Evolutionary conservation across 2,888 invertebrate species (phyloP).

Genomic region (Oscheius myriophilus): DNA sequence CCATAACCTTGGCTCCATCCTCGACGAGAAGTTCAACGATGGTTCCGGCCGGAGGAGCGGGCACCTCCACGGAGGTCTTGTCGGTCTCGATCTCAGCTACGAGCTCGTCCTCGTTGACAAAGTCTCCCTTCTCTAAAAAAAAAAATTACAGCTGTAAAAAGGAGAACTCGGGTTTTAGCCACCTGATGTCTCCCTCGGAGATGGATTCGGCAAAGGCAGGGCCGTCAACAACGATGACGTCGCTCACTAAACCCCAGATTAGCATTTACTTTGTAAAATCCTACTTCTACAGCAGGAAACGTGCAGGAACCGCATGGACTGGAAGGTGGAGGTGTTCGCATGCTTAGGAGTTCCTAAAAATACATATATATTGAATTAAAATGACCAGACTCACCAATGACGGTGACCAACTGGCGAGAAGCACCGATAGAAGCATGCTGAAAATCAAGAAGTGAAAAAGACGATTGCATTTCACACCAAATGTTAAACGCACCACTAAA

Average conservation of each 20-base stretch:
- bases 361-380: too few relatives aligned
- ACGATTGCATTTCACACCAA: too few relatives aligned
- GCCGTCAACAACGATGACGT: constrained; percentile 77
- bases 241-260: constrained; percentile 37
- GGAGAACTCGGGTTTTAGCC: constrained; percentile 61
- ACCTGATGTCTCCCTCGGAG: constrained; percentile 88
- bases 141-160: constrained; percentile 1
- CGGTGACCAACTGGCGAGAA: constrained; percentile 12
- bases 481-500: too few relatives aligned
- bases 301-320: constrained; percentile 18
- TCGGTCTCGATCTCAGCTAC: constrained; percentile 99
- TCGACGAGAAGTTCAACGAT: constrained; percentile 87
- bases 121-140: constrained; percentile 81
- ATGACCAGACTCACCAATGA: too few relatives aligned
- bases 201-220: constrained; percentile 97
- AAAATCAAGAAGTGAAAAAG: background rate
- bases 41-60: constrained; percentile 85
- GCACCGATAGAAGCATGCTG: constrained; percentile 12
- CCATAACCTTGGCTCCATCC: constrained; percentile 87
- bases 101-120: constrained; percentile 89
- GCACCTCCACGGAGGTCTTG: constrained; percentile 84
- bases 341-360: too few relatives aligned
- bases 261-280: background rate
- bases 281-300: constrained; percentile 20
- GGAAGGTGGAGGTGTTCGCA: background rate